Conservation (phyloP, 2,797 vertebrate species). For the Echiichthys vipera region DNA sequence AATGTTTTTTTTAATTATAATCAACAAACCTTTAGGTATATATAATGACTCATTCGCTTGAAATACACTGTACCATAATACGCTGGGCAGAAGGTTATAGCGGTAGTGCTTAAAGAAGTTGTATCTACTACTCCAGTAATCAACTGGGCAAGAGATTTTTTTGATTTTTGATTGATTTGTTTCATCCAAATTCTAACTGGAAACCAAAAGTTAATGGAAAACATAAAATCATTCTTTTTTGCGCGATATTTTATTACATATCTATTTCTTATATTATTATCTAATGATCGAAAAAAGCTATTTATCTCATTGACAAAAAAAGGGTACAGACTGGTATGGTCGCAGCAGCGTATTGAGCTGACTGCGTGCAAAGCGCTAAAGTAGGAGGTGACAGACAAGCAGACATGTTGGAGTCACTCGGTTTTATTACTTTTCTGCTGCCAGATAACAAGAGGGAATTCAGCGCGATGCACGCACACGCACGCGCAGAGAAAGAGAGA, state of each 20-base stretch:
- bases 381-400: slow-evolving; percentile 84
- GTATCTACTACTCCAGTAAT: neutral
- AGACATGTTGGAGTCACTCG: slow-evolving; percentile 91
- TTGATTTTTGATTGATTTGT: too few species aligned
- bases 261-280: too few species aligned
- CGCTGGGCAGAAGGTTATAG: neutral
- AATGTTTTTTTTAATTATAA: neutral
- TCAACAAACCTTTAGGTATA: neutral
- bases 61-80: neutral
- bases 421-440: slow-evolving; percentile 89
- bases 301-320: neutral
- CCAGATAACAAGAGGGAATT: slow-evolving; percentile 83
- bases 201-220: neutral
- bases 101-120: neutral
- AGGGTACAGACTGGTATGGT: too few species aligned
- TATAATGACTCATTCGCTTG: neutral
- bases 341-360: neutral
- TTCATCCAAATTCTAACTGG: too few species aligned
- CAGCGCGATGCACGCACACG: slow-evolving; percentile 28
- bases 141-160: too few species aligned
- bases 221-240: too few species aligned
- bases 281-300: neutral
- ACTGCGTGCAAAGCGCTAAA: slow-evolving; percentile 83
- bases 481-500: slow-evolving; percentile 20
- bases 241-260: too few species aligned